A percentile compares a stretch with the other conserved stretches of the same genome.
phyloP scores from a whole-genome alignment of 2,113 vertebrate genomes.

The Limanda limanda region DNA sequence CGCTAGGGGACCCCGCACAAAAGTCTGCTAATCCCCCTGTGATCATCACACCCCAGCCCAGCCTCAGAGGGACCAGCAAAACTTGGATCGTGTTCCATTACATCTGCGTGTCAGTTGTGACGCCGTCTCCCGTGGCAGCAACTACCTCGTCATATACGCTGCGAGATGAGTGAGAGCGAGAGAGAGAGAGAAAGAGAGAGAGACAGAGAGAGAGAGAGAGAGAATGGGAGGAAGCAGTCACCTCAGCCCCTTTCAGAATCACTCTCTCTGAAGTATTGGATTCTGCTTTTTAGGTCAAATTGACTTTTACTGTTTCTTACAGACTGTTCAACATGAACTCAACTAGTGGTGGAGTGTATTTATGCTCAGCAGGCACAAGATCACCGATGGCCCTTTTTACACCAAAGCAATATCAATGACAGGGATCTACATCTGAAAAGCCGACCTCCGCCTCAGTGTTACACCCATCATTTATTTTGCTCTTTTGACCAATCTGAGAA shows the following conservation, averaged over 20 bases:
- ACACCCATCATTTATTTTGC: conserved; percentile 47
- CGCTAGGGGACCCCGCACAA: conserved; percentile 57
- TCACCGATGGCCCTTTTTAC: background rate
- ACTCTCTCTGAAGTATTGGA: conserved; percentile 62
- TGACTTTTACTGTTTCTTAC: conserved; percentile 33
- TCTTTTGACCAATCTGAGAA: conserved; percentile 57
- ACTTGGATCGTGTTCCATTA: conserved; percentile 47
- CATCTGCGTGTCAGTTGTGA: conserved; percentile 42
- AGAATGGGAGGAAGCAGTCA: conserved; percentile 37
- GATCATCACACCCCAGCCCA: conserved; percentile 58
- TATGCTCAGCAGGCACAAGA: conserved; percentile 25
- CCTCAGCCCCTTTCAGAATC: conserved; percentile 1
- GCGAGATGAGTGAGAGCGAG: background rate
- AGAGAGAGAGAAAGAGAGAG: background rate
- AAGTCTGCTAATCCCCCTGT: conserved; percentile 67
- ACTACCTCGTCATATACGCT: conserved; percentile 6
- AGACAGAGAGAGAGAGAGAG: background rate
- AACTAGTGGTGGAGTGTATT: conserved; percentile 35
- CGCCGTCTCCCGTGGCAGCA: conserved; percentile 36
- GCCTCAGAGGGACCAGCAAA: conserved; percentile 49
- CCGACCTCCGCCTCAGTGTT: conserved; percentile 2
- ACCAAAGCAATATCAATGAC: conserved; percentile 46
- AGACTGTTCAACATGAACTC: conserved; percentile 33
- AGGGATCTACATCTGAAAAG: conserved; percentile 32
- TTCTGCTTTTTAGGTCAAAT: conserved; percentile 48